Evolutionary conservation across 2,797 vertebrate species (phyloP).

Genomic region (Pitangus sulphuratus): DNA sequence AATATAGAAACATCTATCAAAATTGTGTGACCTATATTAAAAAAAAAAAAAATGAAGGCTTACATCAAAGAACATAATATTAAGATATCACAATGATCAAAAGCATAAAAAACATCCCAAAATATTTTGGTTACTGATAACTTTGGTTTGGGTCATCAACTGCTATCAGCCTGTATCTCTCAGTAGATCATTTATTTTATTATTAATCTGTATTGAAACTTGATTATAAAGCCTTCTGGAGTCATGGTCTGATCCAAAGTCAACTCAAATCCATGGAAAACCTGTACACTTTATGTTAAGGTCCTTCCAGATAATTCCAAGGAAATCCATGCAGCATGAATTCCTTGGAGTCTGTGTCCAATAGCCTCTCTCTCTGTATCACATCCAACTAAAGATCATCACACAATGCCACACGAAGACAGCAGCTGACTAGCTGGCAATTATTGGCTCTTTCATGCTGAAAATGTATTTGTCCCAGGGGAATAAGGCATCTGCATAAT

Average conservation of each 20-base stretch:
- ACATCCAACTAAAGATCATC: conserved; percentile 44
- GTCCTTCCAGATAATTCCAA: not conserved
- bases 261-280: not conserved
- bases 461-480: conserved; percentile 67
- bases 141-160: not conserved
- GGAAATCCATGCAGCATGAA: not conserved
- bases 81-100: not conserved
- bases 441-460: conserved; percentile 68
- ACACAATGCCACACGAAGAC: conserved; percentile 18
- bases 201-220: not conserved
- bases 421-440: conserved; percentile 56
- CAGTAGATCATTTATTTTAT: not conserved
- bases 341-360: not conserved
- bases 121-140: not conserved
- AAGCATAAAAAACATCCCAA: not conserved
- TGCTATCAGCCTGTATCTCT: not conserved
- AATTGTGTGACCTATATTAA: rapidly evolving
- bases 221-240: not conserved
- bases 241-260: not conserved
- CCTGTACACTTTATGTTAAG: not conserved
- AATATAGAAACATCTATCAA: not conserved
- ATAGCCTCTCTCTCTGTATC: not conserved
- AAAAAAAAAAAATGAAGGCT: not conserved
- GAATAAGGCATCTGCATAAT: conserved; percentile 69
- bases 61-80: not conserved